Percentiles rank a stretch among this genome's conserved stretches.
Evolutionary conservation across 2,888 invertebrate genomes (phyloP).

Genomic region (Herminia tarsipennalis): DNA sequence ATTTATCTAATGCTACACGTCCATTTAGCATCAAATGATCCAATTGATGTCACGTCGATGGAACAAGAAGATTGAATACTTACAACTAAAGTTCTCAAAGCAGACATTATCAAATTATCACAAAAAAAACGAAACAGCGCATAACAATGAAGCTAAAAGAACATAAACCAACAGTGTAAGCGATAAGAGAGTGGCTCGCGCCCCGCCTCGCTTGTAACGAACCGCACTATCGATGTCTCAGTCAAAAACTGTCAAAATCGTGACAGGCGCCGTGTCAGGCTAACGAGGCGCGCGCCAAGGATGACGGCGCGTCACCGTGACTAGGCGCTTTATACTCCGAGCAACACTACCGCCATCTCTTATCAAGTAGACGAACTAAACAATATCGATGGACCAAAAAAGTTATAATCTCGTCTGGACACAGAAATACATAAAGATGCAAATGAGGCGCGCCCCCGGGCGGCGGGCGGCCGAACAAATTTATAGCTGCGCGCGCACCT

Average conservation of each 20-base stretch:
- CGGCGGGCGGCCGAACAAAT: slow-evolving; percentile 72
- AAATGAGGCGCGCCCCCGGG: slow-evolving; percentile 77
- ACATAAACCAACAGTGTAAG: slow-evolving; percentile 75
- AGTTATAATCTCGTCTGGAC: slow-evolving; percentile 49
- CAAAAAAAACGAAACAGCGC: slow-evolving; percentile 59
- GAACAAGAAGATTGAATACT: slow-evolving; percentile 47
- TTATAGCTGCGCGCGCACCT: slow-evolving; percentile 80
- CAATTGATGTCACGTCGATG: slow-evolving; percentile 47
- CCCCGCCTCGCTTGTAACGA: slow-evolving; percentile 79
- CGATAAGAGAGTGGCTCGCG: slow-evolving; percentile 65
- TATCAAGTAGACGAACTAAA: slow-evolving; percentile 60
- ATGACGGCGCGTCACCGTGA: slow-evolving; percentile 68
- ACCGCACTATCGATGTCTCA: slow-evolving; percentile 83
- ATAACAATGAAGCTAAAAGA: slow-evolving; percentile 77
- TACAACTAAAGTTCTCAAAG: slow-evolving; percentile 44
- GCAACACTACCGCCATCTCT: slow-evolving; percentile 67
- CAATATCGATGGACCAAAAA: slow-evolving; percentile 30
- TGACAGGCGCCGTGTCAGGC: slow-evolving; percentile 82
- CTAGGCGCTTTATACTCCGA: slow-evolving; percentile 54
- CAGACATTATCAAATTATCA: slow-evolving; percentile 60
- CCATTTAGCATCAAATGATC: slow-evolving; percentile 39
- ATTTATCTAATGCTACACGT: slow-evolving; percentile 24
- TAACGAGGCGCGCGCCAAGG: slow-evolving; percentile 73
- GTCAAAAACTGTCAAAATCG: slow-evolving; percentile 83
- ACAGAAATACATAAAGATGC: slow-evolving; percentile 76